Evolutionary conservation across 1,140 invertebrate species (phyloP).

Genomic region (Rhopalosiphum maidis): DNA sequence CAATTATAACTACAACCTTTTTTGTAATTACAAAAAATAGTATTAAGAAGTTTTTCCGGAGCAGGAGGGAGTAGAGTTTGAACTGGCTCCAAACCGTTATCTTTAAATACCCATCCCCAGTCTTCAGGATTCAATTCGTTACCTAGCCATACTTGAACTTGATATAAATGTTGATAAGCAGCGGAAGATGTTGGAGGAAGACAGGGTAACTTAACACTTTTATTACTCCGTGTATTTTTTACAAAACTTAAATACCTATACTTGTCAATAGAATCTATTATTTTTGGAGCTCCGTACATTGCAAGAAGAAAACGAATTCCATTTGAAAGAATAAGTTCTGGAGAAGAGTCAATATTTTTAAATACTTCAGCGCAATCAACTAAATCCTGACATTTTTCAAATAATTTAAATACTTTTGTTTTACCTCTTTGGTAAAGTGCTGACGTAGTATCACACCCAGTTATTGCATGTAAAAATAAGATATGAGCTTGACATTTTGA

Average conservation of each 20-base stretch:
- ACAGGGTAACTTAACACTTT: not conserved
- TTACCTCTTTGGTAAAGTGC: slow-evolving; percentile 17
- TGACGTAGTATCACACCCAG: slow-evolving; percentile 36
- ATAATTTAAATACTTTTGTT: slow-evolving; percentile 25
- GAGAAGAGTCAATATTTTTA: not conserved
- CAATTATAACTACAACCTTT: slow-evolving; percentile 14
- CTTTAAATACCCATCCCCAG: slow-evolving; percentile 6
- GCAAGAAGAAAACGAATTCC: slow-evolving; percentile 13
- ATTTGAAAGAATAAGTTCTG: not conserved
- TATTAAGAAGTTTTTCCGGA: slow-evolving; percentile 17
- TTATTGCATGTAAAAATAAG: slow-evolving; percentile 40
- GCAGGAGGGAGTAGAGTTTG: slow-evolving; percentile 16
- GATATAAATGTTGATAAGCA: slow-evolving; percentile 35
- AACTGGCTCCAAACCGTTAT: slow-evolving; percentile 6
- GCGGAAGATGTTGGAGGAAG: slow-evolving; percentile 26
- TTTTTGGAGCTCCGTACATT: slow-evolving; percentile 27
- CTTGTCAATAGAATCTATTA: slow-evolving; percentile 3
- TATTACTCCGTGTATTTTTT: slow-evolving; percentile 28
- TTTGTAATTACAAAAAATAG: slow-evolving; percentile 10
- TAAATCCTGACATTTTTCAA: slow-evolving; percentile 37
- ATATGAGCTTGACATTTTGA: too few relatives aligned
- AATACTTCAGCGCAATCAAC: slow-evolving; percentile 28
- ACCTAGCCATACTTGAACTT: slow-evolving; percentile 30
- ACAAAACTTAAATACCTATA: slow-evolving; percentile 3
- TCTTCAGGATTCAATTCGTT: slow-evolving; percentile 1